phyloP scores from a whole-genome alignment of 2,113 vertebrate genomes.

The Phycodurus eques region DNA sequence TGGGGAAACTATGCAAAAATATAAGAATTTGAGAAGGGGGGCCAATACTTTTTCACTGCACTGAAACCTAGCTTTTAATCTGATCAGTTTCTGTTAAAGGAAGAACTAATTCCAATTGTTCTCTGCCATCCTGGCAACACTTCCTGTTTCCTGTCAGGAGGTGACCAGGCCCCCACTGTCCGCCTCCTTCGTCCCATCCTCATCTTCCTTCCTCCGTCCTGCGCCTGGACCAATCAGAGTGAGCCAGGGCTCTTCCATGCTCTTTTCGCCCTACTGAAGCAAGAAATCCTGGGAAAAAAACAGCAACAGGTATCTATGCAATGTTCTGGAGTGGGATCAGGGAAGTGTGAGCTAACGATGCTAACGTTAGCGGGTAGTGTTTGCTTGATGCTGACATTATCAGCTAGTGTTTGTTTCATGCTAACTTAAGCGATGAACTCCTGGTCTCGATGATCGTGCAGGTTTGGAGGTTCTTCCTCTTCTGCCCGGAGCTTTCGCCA shows the following conservation, averaged over 20 bases:
- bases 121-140: background rate
- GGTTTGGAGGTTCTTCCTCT: background rate
- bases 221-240: conserved; percentile 88
- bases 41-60: no score
- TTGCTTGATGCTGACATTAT: no score
- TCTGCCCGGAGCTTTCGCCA: no score
- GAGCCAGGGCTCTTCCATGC: conserved; percentile 80
- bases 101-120: background rate
- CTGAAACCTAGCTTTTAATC: no score
- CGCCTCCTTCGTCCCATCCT: conserved; percentile 75
- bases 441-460: background rate
- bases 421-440: no score
- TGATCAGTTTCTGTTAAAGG: background rate
- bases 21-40: no score
- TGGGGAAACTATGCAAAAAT: no score
- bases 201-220: conserved; percentile 85
- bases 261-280: conserved; percentile 86
- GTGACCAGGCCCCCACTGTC: conserved; percentile 86
- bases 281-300: background rate
- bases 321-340: background rate
- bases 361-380: no score
- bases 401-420: no score
- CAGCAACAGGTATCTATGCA: background rate
- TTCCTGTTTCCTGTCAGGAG: conserved; percentile 79
- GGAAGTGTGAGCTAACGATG: no score